Conservation (phyloP, 1,140 invertebrate genomes). For the Sycobia sp. region DNA sequence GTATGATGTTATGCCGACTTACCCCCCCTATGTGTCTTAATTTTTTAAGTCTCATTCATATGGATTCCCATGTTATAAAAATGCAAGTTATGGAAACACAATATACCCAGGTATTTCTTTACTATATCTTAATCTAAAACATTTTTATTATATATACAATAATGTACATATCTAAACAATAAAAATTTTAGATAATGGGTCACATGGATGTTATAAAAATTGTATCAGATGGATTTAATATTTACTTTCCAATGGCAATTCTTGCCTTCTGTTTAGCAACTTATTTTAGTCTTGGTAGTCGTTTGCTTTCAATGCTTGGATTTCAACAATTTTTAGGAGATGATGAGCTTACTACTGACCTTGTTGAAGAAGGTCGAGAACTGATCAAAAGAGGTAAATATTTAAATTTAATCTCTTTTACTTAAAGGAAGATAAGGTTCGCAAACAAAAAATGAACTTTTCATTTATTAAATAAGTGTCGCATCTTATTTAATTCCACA, state of each 20-base stretch:
- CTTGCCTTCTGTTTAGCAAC: slow-evolving; percentile 92
- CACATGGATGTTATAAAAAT: slow-evolving; percentile 98
- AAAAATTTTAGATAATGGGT: slow-evolving; percentile 86
- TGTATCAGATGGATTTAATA: slow-evolving; percentile 97
- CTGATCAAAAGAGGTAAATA: slow-evolving; percentile 81
- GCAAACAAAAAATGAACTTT: too few relatives aligned
- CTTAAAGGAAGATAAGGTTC: too few relatives aligned
- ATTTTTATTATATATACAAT: neutral
- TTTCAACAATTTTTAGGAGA: slow-evolving; percentile 96
- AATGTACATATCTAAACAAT: slow-evolving; percentile 9
- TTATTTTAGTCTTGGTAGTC: slow-evolving; percentile 92
- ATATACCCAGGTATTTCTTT: slow-evolving; percentile 77
- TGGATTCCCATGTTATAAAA: slow-evolving; percentile 96
- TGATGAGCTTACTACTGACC: slow-evolving; percentile 89
- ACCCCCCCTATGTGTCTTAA: slow-evolving; percentile 99
- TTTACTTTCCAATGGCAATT: slow-evolving; percentile 98
- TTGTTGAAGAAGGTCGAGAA: slow-evolving; percentile 91
- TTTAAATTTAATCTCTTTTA: slow-evolving; percentile 3
- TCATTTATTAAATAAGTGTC: too few relatives aligned
- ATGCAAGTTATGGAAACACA: slow-evolving; percentile 80
- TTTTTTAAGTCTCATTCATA: slow-evolving; percentile 95
- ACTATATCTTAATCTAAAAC: slow-evolving; percentile 7
- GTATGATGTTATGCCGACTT: slow-evolving; percentile 94
- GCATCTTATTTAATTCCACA: too few relatives aligned
- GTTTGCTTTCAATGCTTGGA: slow-evolving; percentile 85